Evolutionary conservation across 2,888 invertebrate species (phyloP).

Genomic region (Dryobota labecula): DNA sequence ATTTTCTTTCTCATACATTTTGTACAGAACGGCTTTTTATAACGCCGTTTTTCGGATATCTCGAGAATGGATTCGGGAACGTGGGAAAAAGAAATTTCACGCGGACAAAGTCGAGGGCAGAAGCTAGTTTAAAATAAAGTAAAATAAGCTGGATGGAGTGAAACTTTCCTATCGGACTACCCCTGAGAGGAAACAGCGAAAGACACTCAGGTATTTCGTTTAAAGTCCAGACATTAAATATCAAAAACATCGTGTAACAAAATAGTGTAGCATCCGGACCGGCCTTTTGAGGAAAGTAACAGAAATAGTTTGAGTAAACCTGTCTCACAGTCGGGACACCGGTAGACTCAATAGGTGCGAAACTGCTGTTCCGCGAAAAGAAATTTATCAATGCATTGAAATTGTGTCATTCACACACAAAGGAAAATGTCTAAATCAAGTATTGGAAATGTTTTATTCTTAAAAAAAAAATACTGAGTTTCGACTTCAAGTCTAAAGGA

Average conservation of each 20-base stretch:
- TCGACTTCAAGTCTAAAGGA: not conserved
- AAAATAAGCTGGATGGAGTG: not conserved
- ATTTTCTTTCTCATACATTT: too few relatives aligned
- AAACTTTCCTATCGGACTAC: not conserved
- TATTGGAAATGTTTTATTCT: constrained; percentile 4
- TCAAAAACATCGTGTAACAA: not conserved
- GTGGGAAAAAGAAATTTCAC: too few relatives aligned
- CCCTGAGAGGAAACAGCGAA: not conserved
- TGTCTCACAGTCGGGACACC: not conserved
- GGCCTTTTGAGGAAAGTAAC: not conserved
- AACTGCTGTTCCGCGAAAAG: constrained; percentile 11
- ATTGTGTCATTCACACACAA: constrained; percentile 29
- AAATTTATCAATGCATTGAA: constrained; percentile 30
- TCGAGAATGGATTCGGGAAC: too few relatives aligned
- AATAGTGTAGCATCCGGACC: not conserved
- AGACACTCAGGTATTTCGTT: not conserved
- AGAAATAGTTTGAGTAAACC: not conserved
- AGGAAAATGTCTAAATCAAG: constrained; percentile 26
- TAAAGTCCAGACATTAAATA: not conserved
- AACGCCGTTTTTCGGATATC: too few relatives aligned
- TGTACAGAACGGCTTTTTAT: too few relatives aligned
- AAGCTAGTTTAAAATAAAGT: too few relatives aligned
- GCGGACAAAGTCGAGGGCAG: too few relatives aligned
- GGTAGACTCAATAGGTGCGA: constrained; percentile 16
- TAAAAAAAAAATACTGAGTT: not conserved